Conservation (phyloP, 2,113 vertebrate species). For the Hippocampus comes region DNA sequence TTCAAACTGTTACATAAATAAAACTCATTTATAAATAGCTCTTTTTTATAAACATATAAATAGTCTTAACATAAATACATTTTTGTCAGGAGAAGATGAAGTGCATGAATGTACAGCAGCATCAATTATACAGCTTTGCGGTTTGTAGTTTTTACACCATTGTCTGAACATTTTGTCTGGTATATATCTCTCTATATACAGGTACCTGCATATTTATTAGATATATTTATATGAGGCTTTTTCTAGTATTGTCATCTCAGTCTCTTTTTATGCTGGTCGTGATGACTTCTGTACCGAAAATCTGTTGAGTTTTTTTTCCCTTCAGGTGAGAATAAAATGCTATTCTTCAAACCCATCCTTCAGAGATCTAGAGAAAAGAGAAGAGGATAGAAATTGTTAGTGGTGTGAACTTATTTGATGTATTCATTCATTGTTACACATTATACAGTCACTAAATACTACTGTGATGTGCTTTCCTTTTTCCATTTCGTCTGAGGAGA, state of each 20-base stretch:
- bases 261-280: constrained; percentile 64
- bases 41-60: constrained; percentile 86
- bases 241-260: constrained; percentile 61
- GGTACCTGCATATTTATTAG: constrained; percentile 42
- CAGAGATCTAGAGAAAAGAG: constrained; percentile 50
- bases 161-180: constrained; percentile 52
- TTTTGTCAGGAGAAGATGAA: constrained; percentile 73
- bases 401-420: neutral
- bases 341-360: constrained; percentile 65
- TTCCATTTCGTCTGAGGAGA: neutral
- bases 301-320: constrained; percentile 49
- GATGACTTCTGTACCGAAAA: constrained; percentile 71
- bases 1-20: constrained; percentile 82
- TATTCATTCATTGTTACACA: neutral
- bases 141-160: constrained; percentile 72
- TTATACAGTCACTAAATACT: neutral
- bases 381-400: constrained; percentile 8
- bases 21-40: constrained; percentile 83
- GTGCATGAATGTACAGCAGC: constrained; percentile 79
- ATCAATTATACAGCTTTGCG: constrained; percentile 78
- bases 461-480: neutral
- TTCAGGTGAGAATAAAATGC: constrained; percentile 64
- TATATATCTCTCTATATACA: constrained; percentile 58
- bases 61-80: constrained; percentile 84
- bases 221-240: constrained; percentile 47